These are phyloP conservation scores for Microctonus aethiopoides DNA, from an alignment of 2,888 invertebrate species.

Conservation along the genomic window DNA sequence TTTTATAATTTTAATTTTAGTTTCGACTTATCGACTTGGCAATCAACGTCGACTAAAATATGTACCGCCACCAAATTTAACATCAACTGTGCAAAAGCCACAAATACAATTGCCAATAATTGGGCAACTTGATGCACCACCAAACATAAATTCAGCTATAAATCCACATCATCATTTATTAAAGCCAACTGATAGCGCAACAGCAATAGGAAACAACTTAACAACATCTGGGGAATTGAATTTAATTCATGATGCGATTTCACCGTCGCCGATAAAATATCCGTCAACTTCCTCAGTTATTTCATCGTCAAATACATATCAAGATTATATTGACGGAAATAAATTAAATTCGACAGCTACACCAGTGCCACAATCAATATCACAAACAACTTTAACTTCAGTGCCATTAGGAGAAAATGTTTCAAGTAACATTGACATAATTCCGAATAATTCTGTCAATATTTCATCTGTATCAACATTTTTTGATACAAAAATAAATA, in stretches of 20 bases:
- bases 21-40: conserved; percentile 72
- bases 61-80: conserved; percentile 81
- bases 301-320: conserved; percentile 7
- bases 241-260: not conserved
- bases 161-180: conserved; percentile 31
- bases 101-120: conserved; percentile 34
- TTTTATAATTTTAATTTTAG: conserved; percentile 46
- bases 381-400: not conserved
- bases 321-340: not conserved
- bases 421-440: not conserved
- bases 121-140: conserved; percentile 14
- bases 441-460: not conserved
- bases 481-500: not conserved
- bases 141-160: conserved; percentile 12
- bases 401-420: not conserved
- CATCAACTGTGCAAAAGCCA: conserved; percentile 47
- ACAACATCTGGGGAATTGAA: not conserved
- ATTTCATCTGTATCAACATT: not conserved
- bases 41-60: conserved; percentile 78
- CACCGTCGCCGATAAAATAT: not conserved
- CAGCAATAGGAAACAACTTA: conserved; percentile 2
- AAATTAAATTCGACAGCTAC: not conserved
- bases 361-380: not conserved
- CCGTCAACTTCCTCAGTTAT: conserved; percentile 26
- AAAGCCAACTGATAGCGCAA: conserved; percentile 22